Base-by-base conservation (phyloP, 2,113 vertebrate species). In the Zapornia atra region DNA sequence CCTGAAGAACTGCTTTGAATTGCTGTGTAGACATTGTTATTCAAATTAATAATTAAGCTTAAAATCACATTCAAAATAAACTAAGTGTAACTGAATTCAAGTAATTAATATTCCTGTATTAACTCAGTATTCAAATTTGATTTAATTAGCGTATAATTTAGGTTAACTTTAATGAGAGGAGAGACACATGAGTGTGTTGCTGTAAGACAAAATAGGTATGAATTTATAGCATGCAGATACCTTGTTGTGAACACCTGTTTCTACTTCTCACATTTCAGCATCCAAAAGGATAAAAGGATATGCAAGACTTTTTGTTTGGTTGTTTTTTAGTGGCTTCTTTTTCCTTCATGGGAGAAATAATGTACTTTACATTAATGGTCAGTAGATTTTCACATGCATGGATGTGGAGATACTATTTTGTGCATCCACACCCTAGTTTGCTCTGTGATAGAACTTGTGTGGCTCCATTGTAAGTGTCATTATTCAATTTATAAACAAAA, bases 31-130 rank as follows among this genome's bases (percentile, higher is more conserved):
- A 80, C 65, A 46, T 87, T 94, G 81, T 94, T 90, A 95, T 94
- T 96, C 79, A 88, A 91, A 95, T 96, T 79, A 50, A 66, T 63
- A 94, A 85, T 96, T 64, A 84, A 53, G 29, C 68, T 82, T 82
- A 94, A 92, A 82, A 87, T 85, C 19, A 29, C 40, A 76, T 94
- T 94, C 69, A 95, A 84, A 89, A 65, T 72, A 68, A 93, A 83
- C 88, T 81, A 86, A 68, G 57, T 95, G 86, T 57, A 90, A 90
- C 46, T 75, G 68, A 95, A 88, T 86, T 66, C 29, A 94, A 86
- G 33, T 56, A 73, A 83, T 94, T 88, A 46, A 75, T 88, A 66
- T 51, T 92, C 10, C 34, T 50, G 36, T 86, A 59, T 59, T 82
- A 79, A 69, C 70, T 87, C 48, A 50, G 65, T 90, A 68, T 72